A percentile compares a stretch with the other conserved stretches of the same genome.
Evolutionary conservation across 2,888 invertebrate genomes (phyloP).

Genomic region (Pachymerium ferrugineum): DNA sequence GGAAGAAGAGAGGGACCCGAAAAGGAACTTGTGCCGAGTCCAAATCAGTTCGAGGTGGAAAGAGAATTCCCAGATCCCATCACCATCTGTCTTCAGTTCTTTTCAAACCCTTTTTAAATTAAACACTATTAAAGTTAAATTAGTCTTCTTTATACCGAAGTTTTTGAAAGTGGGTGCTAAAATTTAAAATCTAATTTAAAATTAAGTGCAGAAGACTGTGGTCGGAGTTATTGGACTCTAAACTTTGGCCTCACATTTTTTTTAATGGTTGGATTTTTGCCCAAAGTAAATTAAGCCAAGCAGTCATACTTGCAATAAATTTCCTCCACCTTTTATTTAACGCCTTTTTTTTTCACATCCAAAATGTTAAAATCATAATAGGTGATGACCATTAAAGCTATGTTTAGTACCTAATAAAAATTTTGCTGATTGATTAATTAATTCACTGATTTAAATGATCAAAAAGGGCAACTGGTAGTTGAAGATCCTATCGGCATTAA

Average conservation of each 20-base stretch:
- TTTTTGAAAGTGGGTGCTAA: not conserved
- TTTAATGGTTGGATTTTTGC: not conserved
- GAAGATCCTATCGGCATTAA: too few species aligned
- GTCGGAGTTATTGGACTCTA: not conserved
- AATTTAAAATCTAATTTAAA: not conserved
- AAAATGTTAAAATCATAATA: not conserved
- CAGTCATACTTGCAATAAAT: not conserved
- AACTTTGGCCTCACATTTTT: not conserved
- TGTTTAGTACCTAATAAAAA: too few species aligned
- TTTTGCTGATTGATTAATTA: too few species aligned
- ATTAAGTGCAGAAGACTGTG: not conserved
- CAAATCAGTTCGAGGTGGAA: constrained; percentile 7
- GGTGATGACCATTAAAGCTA: too few species aligned
- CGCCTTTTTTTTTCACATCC: not conserved
- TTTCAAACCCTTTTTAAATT: not conserved
- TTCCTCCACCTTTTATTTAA: not conserved
- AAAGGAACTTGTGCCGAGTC: constrained; percentile 24
- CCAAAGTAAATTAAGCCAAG: not conserved
- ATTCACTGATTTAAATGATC: too few species aligned
- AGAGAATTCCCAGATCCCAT: constrained; percentile 12
- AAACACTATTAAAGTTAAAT: not conserved
- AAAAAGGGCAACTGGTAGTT: too few species aligned
- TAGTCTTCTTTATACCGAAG: not conserved
- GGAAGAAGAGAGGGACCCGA: constrained; percentile 19
- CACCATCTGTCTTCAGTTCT: not conserved